These are phyloP conservation scores for Tanypteryx hageni DNA, from an alignment of 2,888 invertebrate genomes.

Conservation along the genomic window DNA sequence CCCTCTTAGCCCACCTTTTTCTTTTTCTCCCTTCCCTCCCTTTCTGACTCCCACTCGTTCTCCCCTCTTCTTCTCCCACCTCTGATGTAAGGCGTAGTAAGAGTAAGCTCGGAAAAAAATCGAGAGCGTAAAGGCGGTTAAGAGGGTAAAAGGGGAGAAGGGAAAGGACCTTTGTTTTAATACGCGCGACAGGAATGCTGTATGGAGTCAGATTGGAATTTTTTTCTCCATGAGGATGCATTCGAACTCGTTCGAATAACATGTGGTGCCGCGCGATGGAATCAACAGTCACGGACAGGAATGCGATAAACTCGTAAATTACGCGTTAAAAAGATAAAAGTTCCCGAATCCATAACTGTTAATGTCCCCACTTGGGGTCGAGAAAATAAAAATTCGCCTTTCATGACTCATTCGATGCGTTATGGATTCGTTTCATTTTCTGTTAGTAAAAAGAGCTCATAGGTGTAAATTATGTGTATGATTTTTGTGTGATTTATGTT, in stretches of 20 bases:
- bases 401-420: no score
- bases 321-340: no score
- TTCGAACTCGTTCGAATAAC: neutral
- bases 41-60: neutral
- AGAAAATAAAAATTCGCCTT: no score
- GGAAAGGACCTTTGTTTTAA: neutral
- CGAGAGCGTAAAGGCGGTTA: neutral
- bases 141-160: neutral
- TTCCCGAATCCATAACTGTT: neutral
- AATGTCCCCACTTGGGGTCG: no score
- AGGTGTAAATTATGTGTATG: no score
- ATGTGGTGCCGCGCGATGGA: neutral
- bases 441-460: no score
- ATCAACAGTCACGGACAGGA: neutral
- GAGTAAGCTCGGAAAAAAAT: neutral
- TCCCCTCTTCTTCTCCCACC: neutral
- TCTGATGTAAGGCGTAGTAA: no score
- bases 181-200: neutral
- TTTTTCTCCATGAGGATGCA: neutral
- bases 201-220: neutral
- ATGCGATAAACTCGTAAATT: conserved; percentile 33
- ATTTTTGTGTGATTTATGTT: no score
- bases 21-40: neutral
- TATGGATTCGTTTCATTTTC: no score
- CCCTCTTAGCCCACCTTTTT: neutral